These are phyloP conservation scores for Vanessa atalanta DNA, from an alignment of 1,140 invertebrate species.

Conservation along the genomic window DNA sequence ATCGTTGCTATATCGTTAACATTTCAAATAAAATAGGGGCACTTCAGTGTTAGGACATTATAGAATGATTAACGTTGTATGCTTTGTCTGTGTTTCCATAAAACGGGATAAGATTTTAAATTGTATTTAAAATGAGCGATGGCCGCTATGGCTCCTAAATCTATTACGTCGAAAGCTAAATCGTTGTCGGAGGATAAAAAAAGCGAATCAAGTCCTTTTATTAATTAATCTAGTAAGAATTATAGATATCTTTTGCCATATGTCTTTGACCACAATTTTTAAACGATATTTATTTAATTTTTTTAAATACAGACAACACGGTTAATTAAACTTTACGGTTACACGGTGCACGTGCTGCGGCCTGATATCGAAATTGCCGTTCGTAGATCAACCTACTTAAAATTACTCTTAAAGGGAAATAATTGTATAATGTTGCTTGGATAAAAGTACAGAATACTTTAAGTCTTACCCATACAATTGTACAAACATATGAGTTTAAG, in stretches of 20 bases:
- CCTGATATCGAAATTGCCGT: background rate
- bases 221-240: too few relatives aligned
- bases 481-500: too few relatives aligned
- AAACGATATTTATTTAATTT: background rate
- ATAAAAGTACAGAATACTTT: too few relatives aligned
- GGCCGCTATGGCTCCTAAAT: conserved; percentile 1
- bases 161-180: conserved; percentile 6
- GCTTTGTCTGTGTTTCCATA: conserved; percentile 35
- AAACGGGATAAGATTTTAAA: conserved; percentile 33
- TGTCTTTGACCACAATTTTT: background rate
- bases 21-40: conserved; percentile 71
- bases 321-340: too few relatives aligned
- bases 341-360: too few relatives aligned
- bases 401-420: background rate
- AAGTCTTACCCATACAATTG: too few relatives aligned
- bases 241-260: too few relatives aligned
- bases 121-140: conserved; percentile 13
- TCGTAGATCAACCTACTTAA: background rate
- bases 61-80: conserved; percentile 56
- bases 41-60: conserved; percentile 61
- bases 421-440: background rate
- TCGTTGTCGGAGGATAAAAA: background rate
- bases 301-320: background rate
- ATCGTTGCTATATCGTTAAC: conserved; percentile 69
- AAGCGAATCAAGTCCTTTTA: background rate